Evolutionary conservation across 2,797 vertebrate genomes (phyloP).

Genomic region (Argya squamiceps): DNA sequence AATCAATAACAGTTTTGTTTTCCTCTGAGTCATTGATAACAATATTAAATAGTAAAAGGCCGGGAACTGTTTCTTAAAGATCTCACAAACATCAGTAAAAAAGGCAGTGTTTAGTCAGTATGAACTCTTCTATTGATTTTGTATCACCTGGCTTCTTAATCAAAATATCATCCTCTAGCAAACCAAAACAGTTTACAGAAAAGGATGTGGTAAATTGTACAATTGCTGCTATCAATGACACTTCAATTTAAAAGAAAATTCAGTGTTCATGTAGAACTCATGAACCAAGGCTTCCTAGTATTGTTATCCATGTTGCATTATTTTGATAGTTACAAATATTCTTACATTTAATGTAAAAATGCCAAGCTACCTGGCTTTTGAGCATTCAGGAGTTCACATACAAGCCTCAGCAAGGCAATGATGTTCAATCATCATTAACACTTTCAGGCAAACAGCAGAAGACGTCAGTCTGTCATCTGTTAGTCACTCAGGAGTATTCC

Average conservation of each 20-base stretch:
- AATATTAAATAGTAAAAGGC: constrained; percentile 8
- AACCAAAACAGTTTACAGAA: neutral
- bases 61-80: neutral
- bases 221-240: neutral
- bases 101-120: neutral
- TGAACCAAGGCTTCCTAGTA: neutral
- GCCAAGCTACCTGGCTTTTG: neutral
- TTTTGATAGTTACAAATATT: neutral
- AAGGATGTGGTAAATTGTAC: neutral
- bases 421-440: neutral
- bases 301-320: neutral
- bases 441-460: neutral
- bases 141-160: constrained; percentile 17
- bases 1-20: constrained; percentile 2
- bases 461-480: neutral
- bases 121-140: constrained; percentile 43
- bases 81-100: neutral
- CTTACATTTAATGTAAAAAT: neutral
- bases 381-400: neutral
- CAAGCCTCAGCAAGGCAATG: neutral
- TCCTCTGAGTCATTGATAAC: neutral
- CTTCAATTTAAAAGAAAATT: neutral
- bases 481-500: neutral
- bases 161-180: constrained; percentile 10
- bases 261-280: neutral